These are phyloP conservation scores for Chloroceryle aenea DNA, from an alignment of 2,113 vertebrate genomes.

Conservation along the genomic window DNA sequence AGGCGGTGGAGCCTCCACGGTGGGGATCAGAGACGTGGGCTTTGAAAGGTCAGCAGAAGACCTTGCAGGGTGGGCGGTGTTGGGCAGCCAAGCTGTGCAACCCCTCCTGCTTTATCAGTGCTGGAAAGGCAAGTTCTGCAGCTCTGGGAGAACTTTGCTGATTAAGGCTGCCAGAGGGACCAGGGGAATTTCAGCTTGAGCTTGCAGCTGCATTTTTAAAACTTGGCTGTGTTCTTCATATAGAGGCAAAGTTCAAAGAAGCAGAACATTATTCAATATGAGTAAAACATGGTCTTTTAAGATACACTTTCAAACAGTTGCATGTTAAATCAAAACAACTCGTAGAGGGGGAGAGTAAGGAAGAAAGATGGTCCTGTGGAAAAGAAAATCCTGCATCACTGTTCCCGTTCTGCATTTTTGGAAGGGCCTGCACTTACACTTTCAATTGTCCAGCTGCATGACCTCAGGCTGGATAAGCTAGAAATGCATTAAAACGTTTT, in stretches of 20 bases:
- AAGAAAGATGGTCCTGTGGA: neutral
- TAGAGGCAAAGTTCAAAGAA: constrained; percentile 66
- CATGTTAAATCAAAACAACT: constrained; percentile 27
- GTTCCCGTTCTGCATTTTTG: neutral
- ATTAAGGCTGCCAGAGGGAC: constrained; percentile 49
- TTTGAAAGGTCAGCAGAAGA: neutral
- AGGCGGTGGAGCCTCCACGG: neutral
- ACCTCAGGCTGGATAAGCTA: neutral
- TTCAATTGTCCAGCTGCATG: neutral
- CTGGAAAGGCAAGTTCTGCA: constrained; percentile 2
- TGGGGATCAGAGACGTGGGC: neutral
- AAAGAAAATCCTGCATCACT: neutral
- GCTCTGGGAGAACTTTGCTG: constrained; percentile 42
- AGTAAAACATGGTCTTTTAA: constrained; percentile 68
- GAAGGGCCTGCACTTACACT: neutral
- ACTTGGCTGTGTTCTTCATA: constrained; percentile 40
- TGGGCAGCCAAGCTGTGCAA: neutral
- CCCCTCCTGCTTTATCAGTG: neutral
- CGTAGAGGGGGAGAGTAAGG: neutral
- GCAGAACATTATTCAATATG: constrained; percentile 57
- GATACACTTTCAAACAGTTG: constrained; percentile 46
- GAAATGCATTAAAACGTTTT: neutral
- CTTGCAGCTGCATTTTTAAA: constrained; percentile 46
- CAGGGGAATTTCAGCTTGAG: constrained; percentile 39
- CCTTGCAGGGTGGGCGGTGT: neutral